Conservation (phyloP, 2,888 invertebrate genomes). For the Galeopsomyia nigrocyanea region DNA sequence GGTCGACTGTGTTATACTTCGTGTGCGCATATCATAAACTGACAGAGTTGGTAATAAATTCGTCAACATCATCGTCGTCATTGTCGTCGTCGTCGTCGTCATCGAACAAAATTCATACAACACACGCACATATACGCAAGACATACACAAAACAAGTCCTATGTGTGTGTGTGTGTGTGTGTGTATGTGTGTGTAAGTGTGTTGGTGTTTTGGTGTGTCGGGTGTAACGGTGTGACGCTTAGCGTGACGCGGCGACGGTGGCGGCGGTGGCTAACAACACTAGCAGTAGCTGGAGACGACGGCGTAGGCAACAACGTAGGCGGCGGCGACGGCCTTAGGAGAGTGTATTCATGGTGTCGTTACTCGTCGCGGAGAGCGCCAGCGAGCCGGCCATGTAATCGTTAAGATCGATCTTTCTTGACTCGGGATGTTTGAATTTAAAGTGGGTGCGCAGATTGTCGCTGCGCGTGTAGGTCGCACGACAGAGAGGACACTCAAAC, state of each 20-base stretch:
- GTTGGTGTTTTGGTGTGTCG: background rate
- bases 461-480: constrained; percentile 91
- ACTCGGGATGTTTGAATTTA: constrained; percentile 94
- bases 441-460: constrained; percentile 94
- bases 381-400: constrained; percentile 75
- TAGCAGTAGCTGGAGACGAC: constrained; percentile 50
- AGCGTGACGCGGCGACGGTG: background rate
- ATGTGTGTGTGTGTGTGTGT: too few relatives aligned
- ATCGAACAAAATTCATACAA: background rate
- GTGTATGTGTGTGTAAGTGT: too few relatives aligned
- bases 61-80: constrained; percentile 13
- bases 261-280: constrained; percentile 19
- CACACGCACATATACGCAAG: too few relatives aligned
- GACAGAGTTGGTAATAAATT: background rate
- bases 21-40: too few relatives aligned
- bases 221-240: background rate
- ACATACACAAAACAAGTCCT: too few relatives aligned
- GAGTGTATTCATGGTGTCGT: constrained; percentile 71
- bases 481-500: constrained; percentile 92
- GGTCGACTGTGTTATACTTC: background rate
- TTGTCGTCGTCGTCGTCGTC: constrained; percentile 22
- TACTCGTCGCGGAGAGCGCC: constrained; percentile 70
- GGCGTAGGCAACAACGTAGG: constrained; percentile 55
- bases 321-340: constrained; percentile 68
- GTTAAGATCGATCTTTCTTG: constrained; percentile 83